Conservation (phyloP, 2,113 vertebrate species). For the Perca schrenkii region DNA sequence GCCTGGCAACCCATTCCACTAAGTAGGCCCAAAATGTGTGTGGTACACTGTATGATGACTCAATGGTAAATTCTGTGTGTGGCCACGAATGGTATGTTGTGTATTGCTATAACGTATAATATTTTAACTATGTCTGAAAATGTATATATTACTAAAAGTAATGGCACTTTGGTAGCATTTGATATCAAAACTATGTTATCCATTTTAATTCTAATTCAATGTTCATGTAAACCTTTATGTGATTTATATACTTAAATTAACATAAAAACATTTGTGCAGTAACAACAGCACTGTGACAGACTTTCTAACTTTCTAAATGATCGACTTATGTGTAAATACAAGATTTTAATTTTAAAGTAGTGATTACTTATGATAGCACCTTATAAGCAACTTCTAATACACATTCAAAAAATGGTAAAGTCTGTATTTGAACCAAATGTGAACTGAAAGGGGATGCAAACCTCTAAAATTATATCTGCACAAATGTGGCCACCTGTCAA, state of each 20-base stretch:
- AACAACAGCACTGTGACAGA: neutral
- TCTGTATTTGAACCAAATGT: neutral
- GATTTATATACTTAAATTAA: neutral
- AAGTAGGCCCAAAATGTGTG: slow-evolving; percentile 34
- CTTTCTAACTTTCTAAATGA: neutral
- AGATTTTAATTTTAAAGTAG: neutral
- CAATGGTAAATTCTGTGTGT: slow-evolving; percentile 21
- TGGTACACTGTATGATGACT: slow-evolving; percentile 19
- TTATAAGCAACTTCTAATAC: neutral
- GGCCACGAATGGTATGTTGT: neutral
- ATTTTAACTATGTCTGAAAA: neutral
- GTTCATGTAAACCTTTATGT: neutral
- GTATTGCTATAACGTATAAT: neutral
- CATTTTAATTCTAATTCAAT: neutral
- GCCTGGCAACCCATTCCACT: slow-evolving; percentile 53
- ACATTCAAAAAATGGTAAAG: neutral
- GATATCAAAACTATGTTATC: neutral
- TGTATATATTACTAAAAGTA: neutral
- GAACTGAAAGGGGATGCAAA: neutral
- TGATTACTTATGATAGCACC: neutral
- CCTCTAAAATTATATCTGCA: neutral
- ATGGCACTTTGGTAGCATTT: neutral
- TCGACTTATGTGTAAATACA: neutral
- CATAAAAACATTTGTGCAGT: no score
- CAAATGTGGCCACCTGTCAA: neutral